Conservation (phyloP, 2,888 invertebrate genomes). For the Catocala nupta region DNA sequence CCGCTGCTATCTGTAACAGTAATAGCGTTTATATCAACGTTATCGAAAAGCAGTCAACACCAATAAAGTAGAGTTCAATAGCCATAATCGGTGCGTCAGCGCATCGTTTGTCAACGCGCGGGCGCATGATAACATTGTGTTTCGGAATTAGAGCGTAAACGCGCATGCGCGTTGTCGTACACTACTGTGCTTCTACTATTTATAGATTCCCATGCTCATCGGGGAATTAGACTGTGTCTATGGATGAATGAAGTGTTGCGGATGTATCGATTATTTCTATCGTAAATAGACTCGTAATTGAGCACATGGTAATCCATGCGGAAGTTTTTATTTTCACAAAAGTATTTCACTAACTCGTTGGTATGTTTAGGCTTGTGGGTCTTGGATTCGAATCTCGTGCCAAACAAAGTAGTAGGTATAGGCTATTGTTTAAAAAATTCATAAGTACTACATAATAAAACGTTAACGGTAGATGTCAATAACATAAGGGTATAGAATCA, state of each 20-base stretch:
- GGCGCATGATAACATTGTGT: conserved; percentile 63
- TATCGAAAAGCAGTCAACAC: conserved; percentile 10
- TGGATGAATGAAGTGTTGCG: conserved; percentile 5
- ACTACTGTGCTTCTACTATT: conserved; percentile 52
- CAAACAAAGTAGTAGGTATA: too few relatives aligned
- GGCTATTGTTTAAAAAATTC: too few relatives aligned
- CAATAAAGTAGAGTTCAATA: conserved; percentile 40
- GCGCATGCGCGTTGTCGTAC: conserved; percentile 54
- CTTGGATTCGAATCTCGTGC: too few relatives aligned
- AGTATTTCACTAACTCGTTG: too few relatives aligned
- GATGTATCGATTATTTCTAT: conserved; percentile 2
- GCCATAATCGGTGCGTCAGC: conserved; percentile 47
- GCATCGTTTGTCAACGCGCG: conserved; percentile 54
- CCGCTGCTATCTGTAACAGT: too few relatives aligned
- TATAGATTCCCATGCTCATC: conserved; percentile 32
- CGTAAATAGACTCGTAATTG: not conserved
- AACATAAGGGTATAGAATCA: too few relatives aligned
- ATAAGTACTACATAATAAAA: too few relatives aligned
- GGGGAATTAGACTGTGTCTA: conserved; percentile 24
- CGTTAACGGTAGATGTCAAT: too few relatives aligned
- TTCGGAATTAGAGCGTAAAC: conserved; percentile 59
- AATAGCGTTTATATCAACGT: not conserved
- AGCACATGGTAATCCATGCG: too few relatives aligned
- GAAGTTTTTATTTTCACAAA: too few relatives aligned
- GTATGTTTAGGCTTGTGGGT: too few relatives aligned